phyloP scores from a whole-genome alignment of 2,888 invertebrate genomes.

The Eledone cirrhosa region DNA sequence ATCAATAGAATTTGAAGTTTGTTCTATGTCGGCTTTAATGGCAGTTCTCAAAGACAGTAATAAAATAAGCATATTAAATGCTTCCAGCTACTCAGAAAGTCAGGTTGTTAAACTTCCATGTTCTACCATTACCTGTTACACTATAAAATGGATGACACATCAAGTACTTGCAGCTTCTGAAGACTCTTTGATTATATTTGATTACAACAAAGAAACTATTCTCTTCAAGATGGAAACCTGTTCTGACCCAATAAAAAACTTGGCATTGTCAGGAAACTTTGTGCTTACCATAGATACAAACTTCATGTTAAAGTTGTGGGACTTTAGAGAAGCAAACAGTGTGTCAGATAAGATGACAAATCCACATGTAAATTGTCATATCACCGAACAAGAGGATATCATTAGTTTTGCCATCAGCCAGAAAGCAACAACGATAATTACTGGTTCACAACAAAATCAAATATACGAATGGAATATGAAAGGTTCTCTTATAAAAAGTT shows the following conservation, averaged over 20 bases:
- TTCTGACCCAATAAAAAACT: too few species aligned
- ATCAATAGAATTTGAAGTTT: background rate
- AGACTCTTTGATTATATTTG: too few species aligned
- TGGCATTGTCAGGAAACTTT: background rate
- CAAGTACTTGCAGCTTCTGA: too few species aligned
- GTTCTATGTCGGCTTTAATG: background rate
- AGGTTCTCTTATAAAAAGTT: background rate
- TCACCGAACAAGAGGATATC: constrained; percentile 4
- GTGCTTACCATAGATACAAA: background rate
- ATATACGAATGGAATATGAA: constrained; percentile 18
- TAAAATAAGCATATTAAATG: background rate
- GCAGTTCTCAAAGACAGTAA: background rate
- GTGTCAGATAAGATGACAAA: background rate
- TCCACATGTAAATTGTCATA: background rate
- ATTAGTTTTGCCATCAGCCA: background rate
- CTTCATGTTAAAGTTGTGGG: background rate
- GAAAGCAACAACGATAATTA: background rate
- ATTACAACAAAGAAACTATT: too few species aligned
- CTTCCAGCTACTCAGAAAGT: background rate
- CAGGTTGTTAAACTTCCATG: background rate
- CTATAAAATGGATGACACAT: background rate
- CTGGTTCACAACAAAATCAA: background rate
- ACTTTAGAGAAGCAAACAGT: background rate
- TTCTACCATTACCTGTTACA: background rate
- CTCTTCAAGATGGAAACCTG: too few species aligned